Base-by-base conservation (phyloP, 2,888 invertebrate genomes). In the Taenaris catops region DNA sequence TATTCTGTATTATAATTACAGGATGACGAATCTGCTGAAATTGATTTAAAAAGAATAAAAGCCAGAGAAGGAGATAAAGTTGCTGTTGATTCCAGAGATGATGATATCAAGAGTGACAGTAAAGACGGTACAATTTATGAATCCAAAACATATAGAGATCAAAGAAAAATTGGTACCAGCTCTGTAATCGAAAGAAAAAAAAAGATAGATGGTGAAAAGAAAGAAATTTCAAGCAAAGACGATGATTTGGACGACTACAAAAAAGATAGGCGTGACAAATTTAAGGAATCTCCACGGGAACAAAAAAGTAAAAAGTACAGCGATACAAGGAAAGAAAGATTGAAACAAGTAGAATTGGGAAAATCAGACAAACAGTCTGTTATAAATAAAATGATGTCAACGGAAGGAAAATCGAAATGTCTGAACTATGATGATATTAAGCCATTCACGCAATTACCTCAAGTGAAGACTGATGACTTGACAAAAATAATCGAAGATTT, bases 391-490 rank as follows among this genome's bases (percentile, higher is more conserved):
- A 69, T 72, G 10, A 66, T 72, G 56, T 67, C 69, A 21, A 57
- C 73, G 27, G 83, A 81, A 35, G 62, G 55, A 25, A 87, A 73
- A 65, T 53, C 55, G 1, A 87, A 79, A 54, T 55, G 63, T 18
- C 55, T 73, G 8, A 83, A 80, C 41, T 58, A 72, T 53, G 79
- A 80, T 49, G 79, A 87, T 44, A 87, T 87, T 17, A 87, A 86
- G 57, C 87, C 87, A 1, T 87, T 87, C 34, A 87, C 87, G 24
- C 86, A 87, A 54, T 54, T 84, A 34, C 87, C 87, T 3, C 83
- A 87, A 49, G 83, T 87, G 1, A 87, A 87, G 55, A 81, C 84
- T 38, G 84, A 87, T 47, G 83, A 87, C 51, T 60, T 87, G 41
- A 62, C 72, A 4, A 87, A 79, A 60, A 63, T 84, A 12, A 81